These are phyloP conservation scores for Scotopteryx bipunctaria DNA, from an alignment of 2,888 invertebrate species.

Conservation along the genomic window DNA sequence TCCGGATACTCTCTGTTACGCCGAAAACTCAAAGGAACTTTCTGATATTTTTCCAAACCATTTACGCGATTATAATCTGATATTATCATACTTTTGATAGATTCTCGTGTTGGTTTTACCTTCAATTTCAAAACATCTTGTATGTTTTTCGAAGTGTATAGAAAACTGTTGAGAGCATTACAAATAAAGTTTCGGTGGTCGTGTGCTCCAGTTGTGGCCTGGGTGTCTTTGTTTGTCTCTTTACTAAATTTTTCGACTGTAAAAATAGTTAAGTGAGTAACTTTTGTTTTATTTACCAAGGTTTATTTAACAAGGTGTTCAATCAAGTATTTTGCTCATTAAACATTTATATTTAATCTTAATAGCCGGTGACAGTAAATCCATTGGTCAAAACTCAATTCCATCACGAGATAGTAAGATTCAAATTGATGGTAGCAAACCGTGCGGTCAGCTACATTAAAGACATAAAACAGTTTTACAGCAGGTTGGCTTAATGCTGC, in stretches of 20 bases:
- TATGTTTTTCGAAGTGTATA: constrained; percentile 35
- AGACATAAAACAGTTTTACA: constrained; percentile 61
- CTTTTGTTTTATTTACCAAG: not conserved
- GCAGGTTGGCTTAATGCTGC: constrained; percentile 55
- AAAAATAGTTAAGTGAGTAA: too few species aligned
- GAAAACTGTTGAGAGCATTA: constrained; percentile 47
- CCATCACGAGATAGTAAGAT: not conserved
- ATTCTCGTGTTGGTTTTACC: not conserved
- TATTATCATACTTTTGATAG: too few species aligned
- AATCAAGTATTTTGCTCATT: not conserved
- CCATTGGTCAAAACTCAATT: constrained; percentile 4
- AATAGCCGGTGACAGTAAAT: not conserved
- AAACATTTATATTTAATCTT: not conserved
- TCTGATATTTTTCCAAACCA: not conserved
- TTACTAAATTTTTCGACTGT: not conserved
- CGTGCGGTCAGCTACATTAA: constrained; percentile 40
- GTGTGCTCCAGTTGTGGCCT: constrained; percentile 22
- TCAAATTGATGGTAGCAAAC: constrained; percentile 1
- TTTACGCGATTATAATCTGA: too few species aligned
- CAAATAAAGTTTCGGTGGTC: constrained; percentile 45
- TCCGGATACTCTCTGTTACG: not conserved
- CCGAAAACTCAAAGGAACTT: not conserved
- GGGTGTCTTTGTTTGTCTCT: not conserved
- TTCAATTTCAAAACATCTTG: not conserved
- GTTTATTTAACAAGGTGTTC: constrained; percentile 6